A percentile compares a stretch with the other conserved stretches of the same genome.
Evolutionary conservation across 2,888 invertebrate species (phyloP).

Genomic region (Nymphalis polychloros): DNA sequence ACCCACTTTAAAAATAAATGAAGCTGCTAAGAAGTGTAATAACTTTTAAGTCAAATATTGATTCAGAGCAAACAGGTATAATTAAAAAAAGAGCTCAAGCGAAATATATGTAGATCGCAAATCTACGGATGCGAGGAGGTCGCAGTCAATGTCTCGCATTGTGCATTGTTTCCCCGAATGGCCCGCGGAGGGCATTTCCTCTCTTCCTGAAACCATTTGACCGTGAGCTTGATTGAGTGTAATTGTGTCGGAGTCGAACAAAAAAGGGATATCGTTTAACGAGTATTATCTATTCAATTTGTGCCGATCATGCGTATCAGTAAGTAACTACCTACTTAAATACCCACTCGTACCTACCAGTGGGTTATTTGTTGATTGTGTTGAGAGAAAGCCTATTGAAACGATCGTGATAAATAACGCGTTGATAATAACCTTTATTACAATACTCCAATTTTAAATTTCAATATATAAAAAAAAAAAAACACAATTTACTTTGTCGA

Average conservation of each 20-base stretch:
- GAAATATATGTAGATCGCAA: conserved; percentile 38
- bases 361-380: not conserved
- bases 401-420: not conserved
- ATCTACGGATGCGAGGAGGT: conserved; percentile 69
- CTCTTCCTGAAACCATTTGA: conserved; percentile 55
- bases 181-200: conserved; percentile 74
- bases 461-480: too few relatives aligned
- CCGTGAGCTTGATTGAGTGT: conserved; percentile 52
- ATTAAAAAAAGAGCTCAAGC: conserved; percentile 15
- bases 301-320: conserved; percentile 29
- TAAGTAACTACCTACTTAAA: conserved; percentile 8
- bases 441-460: too few relatives aligned
- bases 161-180: conserved; percentile 63
- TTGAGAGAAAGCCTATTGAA: not conserved
- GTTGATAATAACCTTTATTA: too few relatives aligned
- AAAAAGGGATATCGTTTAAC: conserved; percentile 31
- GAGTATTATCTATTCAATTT: conserved; percentile 28
- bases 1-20: too few relatives aligned
- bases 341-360: too few relatives aligned
- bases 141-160: conserved; percentile 68
- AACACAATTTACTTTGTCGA: too few relatives aligned
- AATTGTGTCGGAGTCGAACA: conserved; percentile 32
- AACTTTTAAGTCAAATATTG: not conserved
- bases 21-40: too few relatives aligned
- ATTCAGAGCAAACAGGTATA: not conserved